Evolutionary conservation across 2,113 vertebrate genomes (phyloP).

Genomic region (Struthio camelus): DNA sequence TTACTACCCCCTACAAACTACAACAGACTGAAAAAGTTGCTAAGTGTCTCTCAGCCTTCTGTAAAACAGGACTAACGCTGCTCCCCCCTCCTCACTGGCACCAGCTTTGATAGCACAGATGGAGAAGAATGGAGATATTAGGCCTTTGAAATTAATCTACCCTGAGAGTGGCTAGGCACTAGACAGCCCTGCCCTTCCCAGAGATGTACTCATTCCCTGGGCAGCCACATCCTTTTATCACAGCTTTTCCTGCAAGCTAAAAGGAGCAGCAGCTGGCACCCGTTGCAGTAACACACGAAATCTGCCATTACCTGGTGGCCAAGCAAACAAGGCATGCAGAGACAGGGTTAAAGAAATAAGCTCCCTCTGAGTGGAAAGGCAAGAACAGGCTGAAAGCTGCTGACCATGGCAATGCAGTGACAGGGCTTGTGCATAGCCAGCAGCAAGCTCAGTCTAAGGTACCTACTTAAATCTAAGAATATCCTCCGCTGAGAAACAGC

Average conservation of each 20-base stretch:
- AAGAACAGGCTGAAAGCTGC: background rate
- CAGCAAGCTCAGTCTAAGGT: background rate
- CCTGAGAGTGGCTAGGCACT: background rate
- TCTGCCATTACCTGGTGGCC: background rate
- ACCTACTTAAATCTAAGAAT: background rate
- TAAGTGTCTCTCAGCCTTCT: background rate
- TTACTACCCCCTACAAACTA: background rate
- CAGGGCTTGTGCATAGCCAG: background rate
- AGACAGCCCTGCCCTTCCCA: background rate
- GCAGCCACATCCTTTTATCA: background rate
- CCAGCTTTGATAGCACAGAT: background rate
- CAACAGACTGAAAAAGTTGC: background rate
- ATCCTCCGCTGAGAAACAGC: background rate
- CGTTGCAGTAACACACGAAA: background rate
- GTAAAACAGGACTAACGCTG: background rate
- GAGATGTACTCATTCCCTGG: accelerated
- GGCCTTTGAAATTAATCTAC: background rate
- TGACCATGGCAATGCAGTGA: accelerated
- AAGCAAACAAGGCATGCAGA: background rate
- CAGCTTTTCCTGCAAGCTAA: background rate
- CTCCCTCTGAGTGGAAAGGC: accelerated
- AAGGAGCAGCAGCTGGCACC: background rate
- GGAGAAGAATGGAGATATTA: background rate
- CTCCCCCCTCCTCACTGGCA: background rate
- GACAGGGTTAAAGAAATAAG: background rate